Conservation (phyloP, 2,797 vertebrate genomes). For the Acipenser oxyrinchus region DNA sequence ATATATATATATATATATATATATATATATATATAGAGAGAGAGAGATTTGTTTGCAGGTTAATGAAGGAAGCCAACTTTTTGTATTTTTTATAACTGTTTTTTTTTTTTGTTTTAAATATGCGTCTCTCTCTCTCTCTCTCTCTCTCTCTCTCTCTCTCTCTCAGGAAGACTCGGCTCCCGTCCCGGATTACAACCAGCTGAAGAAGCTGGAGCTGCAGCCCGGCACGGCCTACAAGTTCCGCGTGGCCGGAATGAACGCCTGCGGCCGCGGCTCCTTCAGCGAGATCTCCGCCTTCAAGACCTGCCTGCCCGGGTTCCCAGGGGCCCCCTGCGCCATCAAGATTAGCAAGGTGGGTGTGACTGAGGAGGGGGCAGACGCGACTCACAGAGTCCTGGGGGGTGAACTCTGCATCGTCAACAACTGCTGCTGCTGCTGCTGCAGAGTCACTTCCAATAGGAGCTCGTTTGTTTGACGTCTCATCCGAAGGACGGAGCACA, state of each 20-base stretch:
- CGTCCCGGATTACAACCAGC: constrained; percentile 77
- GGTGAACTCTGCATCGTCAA: too few relatives aligned
- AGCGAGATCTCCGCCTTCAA: constrained; percentile 92
- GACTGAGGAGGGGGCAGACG: too few relatives aligned
- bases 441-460: too few relatives aligned
- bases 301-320: constrained; percentile 89
- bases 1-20: too few relatives aligned
- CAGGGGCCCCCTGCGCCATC: constrained; percentile 90
- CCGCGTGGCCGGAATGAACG: constrained; percentile 83
- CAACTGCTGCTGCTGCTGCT: too few relatives aligned
- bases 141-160: background rate
- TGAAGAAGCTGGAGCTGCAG: constrained; percentile 86
- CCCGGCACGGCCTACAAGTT: constrained; percentile 93
- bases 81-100: background rate
- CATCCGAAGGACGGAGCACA: too few relatives aligned
- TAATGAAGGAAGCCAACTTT: constrained; percentile 47
- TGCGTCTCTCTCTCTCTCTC: background rate
- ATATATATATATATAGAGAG: too few relatives aligned
- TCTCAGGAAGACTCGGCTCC: background rate
- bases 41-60: constrained; percentile 63
- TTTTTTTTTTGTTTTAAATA: background rate
- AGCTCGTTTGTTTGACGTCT: too few relatives aligned
- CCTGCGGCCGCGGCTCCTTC: constrained; percentile 83
- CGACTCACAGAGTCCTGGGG: too few relatives aligned
- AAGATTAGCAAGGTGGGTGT: constrained; percentile 86